phyloP scores from a whole-genome alignment of 2,113 vertebrate genomes.

The Rattus rattus region DNA sequence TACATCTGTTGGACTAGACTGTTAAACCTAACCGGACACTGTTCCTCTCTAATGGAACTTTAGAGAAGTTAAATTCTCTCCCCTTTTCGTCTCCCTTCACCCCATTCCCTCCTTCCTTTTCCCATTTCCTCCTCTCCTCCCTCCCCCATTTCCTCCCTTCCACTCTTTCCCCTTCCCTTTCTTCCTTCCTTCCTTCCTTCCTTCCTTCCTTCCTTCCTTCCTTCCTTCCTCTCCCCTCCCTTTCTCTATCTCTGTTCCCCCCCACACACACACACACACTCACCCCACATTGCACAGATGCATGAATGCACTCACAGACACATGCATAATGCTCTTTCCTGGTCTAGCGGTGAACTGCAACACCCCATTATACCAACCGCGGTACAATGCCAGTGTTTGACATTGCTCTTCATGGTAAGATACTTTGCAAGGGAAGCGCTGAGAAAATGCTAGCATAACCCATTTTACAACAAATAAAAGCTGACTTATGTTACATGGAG shows the following conservation, averaged over 20 bases:
- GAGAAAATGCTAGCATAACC: neutral
- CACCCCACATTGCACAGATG: neutral
- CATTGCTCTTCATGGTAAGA: neutral
- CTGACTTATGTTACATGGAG: constrained; percentile 58
- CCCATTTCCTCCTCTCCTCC: neutral
- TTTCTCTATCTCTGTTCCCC: no score
- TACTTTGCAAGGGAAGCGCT: neutral
- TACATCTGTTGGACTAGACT: neutral
- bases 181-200: no score
- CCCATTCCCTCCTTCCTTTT: neutral
- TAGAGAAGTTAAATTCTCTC: neutral
- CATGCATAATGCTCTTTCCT: neutral
- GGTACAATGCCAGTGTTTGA: neutral
- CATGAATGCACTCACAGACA: neutral
- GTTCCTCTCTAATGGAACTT: neutral
- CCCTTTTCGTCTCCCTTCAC: no score
- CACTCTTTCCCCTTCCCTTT: neutral
- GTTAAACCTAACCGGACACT: neutral
- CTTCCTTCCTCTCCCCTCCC: neutral
- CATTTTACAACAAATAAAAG: constrained; percentile 54
- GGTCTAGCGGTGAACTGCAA: neutral
- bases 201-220: neutral
- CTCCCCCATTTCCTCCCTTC: neutral
- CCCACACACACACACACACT: neutral
- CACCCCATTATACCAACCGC: neutral